phyloP scores from a whole-genome alignment of 2,888 invertebrate genomes.

The Ditylenchus weischeri region DNA sequence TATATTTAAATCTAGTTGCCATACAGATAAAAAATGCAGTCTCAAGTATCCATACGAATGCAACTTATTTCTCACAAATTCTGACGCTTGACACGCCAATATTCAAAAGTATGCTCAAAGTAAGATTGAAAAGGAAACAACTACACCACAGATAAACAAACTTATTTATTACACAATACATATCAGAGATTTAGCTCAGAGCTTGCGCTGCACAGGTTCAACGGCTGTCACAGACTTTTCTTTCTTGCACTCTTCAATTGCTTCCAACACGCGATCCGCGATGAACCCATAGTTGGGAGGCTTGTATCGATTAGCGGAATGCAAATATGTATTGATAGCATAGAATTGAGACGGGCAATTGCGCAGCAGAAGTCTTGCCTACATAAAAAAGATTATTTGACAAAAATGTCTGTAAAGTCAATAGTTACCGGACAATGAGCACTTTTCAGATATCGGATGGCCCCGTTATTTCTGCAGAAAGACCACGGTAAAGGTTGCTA shows the following conservation, averaged over 20 bases:
- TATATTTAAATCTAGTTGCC: too few relatives aligned
- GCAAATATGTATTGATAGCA: slow-evolving; percentile 36
- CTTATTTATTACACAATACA: too few relatives aligned
- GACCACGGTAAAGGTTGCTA: slow-evolving; percentile 37
- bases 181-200: too few relatives aligned
- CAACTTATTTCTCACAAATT: too few relatives aligned
- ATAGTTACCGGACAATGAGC: slow-evolving; percentile 16
- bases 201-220: too few relatives aligned
- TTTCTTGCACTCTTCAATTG: slow-evolving; percentile 26
- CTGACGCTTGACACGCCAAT: too few relatives aligned
- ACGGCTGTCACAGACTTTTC: neutral
- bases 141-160: too few relatives aligned
- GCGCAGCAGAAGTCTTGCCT: slow-evolving; percentile 20
- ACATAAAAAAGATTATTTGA: neutral
- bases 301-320: slow-evolving; percentile 30
- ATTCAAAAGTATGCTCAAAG: too few relatives aligned
- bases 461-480: slow-evolving; percentile 16
- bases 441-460: slow-evolving; percentile 28
- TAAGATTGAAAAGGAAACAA: too few relatives aligned
- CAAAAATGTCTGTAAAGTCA: slow-evolving; percentile 8
- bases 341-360: slow-evolving; percentile 35
- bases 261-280: slow-evolving; percentile 32
- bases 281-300: slow-evolving; percentile 34
- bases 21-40: too few relatives aligned
- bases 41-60: too few relatives aligned